Percentiles rank a stretch among this genome's conserved stretches.
Conservation (phyloP, 2,888 invertebrate genomes). For the Volucella zonaria region DNA sequence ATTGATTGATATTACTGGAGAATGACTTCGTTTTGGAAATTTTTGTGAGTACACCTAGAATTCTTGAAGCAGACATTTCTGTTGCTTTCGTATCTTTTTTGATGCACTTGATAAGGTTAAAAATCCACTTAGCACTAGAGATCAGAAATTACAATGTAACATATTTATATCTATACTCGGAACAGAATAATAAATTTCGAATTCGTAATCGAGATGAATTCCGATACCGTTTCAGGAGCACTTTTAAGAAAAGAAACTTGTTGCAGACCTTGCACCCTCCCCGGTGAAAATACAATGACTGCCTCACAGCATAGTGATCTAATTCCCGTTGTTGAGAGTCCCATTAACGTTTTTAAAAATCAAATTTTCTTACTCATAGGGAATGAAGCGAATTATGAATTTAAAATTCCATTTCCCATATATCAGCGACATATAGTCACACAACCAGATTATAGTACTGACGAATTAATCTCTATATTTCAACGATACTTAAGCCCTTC, state of each 20-base stretch:
- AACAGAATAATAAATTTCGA: slow-evolving; percentile 20
- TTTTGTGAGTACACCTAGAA: slow-evolving; percentile 84
- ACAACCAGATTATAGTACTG: too few relatives aligned
- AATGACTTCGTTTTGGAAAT: slow-evolving; percentile 82
- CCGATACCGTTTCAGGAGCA: background rate
- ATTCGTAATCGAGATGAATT: slow-evolving; percentile 40
- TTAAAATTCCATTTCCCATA: too few relatives aligned
- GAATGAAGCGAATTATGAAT: too few relatives aligned
- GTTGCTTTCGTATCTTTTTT: slow-evolving; percentile 14
- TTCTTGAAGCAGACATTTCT: slow-evolving; percentile 85
- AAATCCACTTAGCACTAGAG: background rate
- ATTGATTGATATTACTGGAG: slow-evolving; percentile 76
- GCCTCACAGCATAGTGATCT: too few relatives aligned
- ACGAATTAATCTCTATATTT: too few relatives aligned
- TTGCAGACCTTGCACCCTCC: slow-evolving; percentile 47
- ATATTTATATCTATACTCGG: slow-evolving; percentile 15
- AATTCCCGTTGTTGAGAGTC: too few relatives aligned
- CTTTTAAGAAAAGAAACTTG: slow-evolving; percentile 48
- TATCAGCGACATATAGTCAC: too few relatives aligned
- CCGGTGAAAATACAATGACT: slow-evolving; percentile 3
- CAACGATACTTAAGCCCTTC: too few relatives aligned
- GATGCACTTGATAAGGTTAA: slow-evolving; percentile 12
- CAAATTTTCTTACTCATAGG: too few relatives aligned
- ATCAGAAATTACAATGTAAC: slow-evolving; percentile 2
- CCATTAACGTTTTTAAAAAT: too few relatives aligned